Evolutionary conservation across 2,888 invertebrate species (phyloP), one percentile per base, ranked within the genome.

Genomic region (Molorchus minor): DNA sequence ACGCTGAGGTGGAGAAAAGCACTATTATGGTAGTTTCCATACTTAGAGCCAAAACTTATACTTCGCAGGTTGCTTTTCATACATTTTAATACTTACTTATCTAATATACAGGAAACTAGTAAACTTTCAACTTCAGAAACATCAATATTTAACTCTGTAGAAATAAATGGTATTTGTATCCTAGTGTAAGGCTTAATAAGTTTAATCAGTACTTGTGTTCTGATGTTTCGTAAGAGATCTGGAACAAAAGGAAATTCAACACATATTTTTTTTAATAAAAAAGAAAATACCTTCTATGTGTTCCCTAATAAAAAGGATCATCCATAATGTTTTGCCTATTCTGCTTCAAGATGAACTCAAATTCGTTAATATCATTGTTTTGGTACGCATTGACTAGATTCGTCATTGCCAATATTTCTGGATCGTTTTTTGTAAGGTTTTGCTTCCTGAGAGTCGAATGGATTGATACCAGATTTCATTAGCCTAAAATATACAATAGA

Each of bases 391-490:
- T 92, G 56, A 99, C 98, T 73, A 99, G 85, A 83, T 98, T 97
- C 3, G 98, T 99, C 98, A 99, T 98, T 12, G 98, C 98, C 69
- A 98, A 84, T 73, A 99, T 98, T 83, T 99, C 98, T 0, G 98
- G 96, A 83, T 99, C 98, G 80, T 98, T 98, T 83, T n/a, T 98
- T 98, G 80, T 99, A 99, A 0, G 99, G 98, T 79, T 99, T 99
- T 0, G 98, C 98, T 84, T 99, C 99, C 84, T 99, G 98, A 0
- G 98, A 98, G 82, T 99, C 99, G 81, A 99, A 99, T 0, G 99
- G 99, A 83, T 99, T 99, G 67, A 99, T 99, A 30, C 96, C 98
- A 2, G 98, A 98, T 80, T 98, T 98, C 97, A 98, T 99, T 67
- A 98, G 84, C 94, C 93, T 94, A 47, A 63, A 68, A 61, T 3